Percentiles rank a stretch among this genome's conserved stretches.
Conservation (phyloP, 1,140 invertebrate species). For the Teleopsis dalmanni region DNA sequence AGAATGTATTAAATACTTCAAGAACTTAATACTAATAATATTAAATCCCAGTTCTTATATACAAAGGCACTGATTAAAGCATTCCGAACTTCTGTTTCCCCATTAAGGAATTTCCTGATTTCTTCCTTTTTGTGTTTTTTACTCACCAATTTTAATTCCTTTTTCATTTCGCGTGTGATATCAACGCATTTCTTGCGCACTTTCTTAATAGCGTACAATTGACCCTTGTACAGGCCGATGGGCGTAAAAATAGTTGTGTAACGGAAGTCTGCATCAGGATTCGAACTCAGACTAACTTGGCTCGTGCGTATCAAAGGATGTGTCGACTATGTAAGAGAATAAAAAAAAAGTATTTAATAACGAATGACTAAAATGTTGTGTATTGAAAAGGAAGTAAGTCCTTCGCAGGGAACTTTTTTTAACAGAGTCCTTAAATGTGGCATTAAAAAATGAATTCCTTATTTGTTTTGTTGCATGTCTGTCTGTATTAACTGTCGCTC, state of each 20-base stretch:
- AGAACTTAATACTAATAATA: too few species aligned
- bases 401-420: too few species aligned
- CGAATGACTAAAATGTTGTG: neutral
- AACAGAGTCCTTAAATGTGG: too few species aligned
- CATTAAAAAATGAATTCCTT: too few species aligned
- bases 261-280: slow-evolving; percentile 74
- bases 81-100: neutral
- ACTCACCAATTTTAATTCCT: slow-evolving; percentile 85
- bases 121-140: neutral
- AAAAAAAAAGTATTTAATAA: slow-evolving; percentile 1
- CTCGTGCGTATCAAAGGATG: slow-evolving; percentile 66
- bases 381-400: neutral
- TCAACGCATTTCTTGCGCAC: slow-evolving; percentile 80
- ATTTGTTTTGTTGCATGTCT: too few species aligned
- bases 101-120: neutral
- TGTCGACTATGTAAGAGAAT: slow-evolving; percentile 32
- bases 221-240: slow-evolving; percentile 81
- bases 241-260: slow-evolving; percentile 82
- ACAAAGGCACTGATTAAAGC: too few species aligned
- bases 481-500: too few species aligned
- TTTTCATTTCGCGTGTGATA: slow-evolving; percentile 85
- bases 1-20: too few species aligned
- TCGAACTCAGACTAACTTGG: slow-evolving; percentile 78
- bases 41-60: too few species aligned
- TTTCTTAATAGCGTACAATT: slow-evolving; percentile 75